These are phyloP conservation scores for Melanostoma scalare DNA, from an alignment of 2,888 invertebrate species.

Conservation along the genomic window DNA sequence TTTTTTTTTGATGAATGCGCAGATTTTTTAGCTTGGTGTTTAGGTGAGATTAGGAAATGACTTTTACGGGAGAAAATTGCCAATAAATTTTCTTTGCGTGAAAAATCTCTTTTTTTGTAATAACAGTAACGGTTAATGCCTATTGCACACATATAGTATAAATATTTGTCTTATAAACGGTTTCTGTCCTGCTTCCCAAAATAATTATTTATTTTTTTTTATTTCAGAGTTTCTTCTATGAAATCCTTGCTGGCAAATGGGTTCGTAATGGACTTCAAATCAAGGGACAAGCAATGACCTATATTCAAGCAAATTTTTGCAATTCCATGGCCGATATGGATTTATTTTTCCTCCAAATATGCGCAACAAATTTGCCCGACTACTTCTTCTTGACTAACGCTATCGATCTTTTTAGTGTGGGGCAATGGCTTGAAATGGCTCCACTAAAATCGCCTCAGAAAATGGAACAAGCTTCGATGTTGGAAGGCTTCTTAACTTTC, in stretches of 20 bases:
- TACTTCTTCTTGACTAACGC: constrained; percentile 93
- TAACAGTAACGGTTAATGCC: neutral
- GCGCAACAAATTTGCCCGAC: constrained; percentile 93
- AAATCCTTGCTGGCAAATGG: constrained; percentile 97
- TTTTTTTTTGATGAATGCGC: too few species aligned
- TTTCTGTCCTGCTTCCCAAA: too few species aligned
- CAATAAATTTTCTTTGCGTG: neutral
- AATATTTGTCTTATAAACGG: too few species aligned
- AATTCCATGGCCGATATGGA: constrained; percentile 99
- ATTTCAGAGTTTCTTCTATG: constrained; percentile 95
- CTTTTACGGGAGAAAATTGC: too few species aligned
- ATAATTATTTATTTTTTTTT: constrained; percentile 29
- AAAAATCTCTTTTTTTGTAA: neutral
- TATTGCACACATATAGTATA: constrained; percentile 7
- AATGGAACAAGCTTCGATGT: constrained; percentile 94
- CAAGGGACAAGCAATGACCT: constrained; percentile 99
- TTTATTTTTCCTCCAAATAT: constrained; percentile 96
- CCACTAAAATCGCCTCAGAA: constrained; percentile 87
- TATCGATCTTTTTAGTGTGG: constrained; percentile 95
- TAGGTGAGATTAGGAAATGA: too few species aligned
- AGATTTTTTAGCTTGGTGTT: too few species aligned
- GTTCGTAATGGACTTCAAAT: constrained; percentile 98
- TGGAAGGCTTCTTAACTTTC: constrained; percentile 96
- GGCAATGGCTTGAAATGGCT: constrained; percentile 92
- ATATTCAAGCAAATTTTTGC: constrained; percentile 99